Conservation (phyloP, 2,888 invertebrate species). For the Morinoia aosen region DNA sequence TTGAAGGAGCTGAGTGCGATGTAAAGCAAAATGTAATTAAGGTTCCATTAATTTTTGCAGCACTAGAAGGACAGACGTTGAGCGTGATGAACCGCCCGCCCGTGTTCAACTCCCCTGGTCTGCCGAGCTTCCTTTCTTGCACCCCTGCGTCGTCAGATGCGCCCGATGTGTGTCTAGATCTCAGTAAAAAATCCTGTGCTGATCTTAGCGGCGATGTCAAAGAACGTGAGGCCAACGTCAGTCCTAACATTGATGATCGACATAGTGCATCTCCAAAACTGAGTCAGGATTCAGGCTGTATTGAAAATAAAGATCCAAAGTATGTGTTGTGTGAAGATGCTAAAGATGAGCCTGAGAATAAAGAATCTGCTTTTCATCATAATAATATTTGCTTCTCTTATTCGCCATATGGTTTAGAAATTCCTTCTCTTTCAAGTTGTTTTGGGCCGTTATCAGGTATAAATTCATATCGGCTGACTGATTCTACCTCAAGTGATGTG, state of each 20-base stretch:
- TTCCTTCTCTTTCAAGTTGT: neutral
- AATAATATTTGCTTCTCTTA: neutral
- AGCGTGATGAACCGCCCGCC: neutral
- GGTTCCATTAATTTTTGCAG: neutral
- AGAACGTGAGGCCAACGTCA: neutral
- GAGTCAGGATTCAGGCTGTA: neutral
- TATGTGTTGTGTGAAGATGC: constrained; percentile 14
- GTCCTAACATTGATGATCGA: neutral
- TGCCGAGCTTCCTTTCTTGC: neutral
- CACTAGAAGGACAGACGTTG: neutral
- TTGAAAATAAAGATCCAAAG: neutral
- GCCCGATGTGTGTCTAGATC: neutral
- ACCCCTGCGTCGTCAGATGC: neutral
- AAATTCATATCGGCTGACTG: neutral
- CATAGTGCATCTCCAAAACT: neutral
- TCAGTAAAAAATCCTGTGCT: neutral
- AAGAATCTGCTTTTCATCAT: neutral
- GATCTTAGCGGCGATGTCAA: neutral
- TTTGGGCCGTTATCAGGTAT: neutral
- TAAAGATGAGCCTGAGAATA: neutral
- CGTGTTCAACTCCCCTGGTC: neutral
- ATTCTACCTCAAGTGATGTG: neutral
- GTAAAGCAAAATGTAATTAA: neutral
- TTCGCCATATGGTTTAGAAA: neutral
- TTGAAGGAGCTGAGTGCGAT: neutral